These are phyloP conservation scores for Agrotis ipsilon DNA, from an alignment of 2,888 invertebrate genomes.

Conservation along the genomic window DNA sequence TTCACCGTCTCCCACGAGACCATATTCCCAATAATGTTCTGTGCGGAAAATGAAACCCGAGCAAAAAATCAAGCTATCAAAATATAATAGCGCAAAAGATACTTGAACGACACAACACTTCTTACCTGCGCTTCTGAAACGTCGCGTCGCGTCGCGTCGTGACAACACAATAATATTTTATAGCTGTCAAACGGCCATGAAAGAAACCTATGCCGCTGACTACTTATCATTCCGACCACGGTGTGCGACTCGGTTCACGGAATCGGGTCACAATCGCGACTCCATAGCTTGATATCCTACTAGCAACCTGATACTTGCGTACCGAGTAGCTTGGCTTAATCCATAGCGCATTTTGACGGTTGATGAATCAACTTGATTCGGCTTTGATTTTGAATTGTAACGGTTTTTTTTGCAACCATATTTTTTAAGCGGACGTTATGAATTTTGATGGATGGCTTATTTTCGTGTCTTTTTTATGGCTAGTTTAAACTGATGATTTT, in stretches of 20 bases:
- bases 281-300: constrained; percentile 33
- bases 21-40: constrained; percentile 10
- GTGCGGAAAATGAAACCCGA: constrained; percentile 1
- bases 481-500: too few species aligned
- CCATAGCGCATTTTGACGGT: constrained; percentile 1
- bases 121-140: constrained; percentile 22
- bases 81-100: constrained; percentile 18
- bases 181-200: constrained; percentile 41
- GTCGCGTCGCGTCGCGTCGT: constrained; percentile 44
- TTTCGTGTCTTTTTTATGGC: too few species aligned
- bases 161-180: constrained; percentile 59
- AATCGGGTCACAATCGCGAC: constrained; percentile 48
- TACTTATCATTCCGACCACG: constrained; percentile 61
- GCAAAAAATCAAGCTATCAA: constrained; percentile 14
- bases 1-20: constrained; percentile 2
- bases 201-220: constrained; percentile 50
- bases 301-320: constrained; percentile 40
- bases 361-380: constrained; percentile 6
- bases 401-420: constrained; percentile 1
- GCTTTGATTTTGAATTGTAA: constrained; percentile 13
- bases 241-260: constrained; percentile 53
- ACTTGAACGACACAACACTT: constrained; percentile 21
- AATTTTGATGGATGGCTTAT: too few species aligned
- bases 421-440: background rate
- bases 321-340: constrained; percentile 27